Conservation (phyloP, 2,888 invertebrate genomes). For the Eremobia ochroleuca region DNA sequence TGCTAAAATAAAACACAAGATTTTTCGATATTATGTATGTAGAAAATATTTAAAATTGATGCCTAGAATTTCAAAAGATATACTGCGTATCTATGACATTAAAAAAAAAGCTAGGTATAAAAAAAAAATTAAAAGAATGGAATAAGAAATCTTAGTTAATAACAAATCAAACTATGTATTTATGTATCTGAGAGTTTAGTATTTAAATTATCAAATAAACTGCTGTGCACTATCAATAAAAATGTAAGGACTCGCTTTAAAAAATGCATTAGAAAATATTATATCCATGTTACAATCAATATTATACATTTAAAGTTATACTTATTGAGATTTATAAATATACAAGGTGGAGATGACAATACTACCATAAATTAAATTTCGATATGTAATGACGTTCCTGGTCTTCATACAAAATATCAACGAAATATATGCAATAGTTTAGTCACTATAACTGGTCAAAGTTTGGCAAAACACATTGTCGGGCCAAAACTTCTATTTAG, state of each 20-base stretch:
- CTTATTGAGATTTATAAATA: constrained; percentile 11
- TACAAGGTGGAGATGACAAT: not conserved
- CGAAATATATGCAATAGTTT: not conserved
- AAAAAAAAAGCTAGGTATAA: not conserved
- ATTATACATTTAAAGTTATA: constrained; percentile 31
- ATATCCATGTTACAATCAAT: constrained; percentile 37
- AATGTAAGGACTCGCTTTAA: constrained; percentile 41
- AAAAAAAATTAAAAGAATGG: not conserved
- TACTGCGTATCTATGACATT: not conserved
- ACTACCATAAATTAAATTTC: not conserved
- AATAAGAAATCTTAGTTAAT: not conserved
- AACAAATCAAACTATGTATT: constrained; percentile 10
- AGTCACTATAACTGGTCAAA: not conserved
- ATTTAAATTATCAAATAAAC: constrained; percentile 64
- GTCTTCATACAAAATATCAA: not conserved
- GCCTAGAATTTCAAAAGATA: not conserved
- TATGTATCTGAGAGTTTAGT: constrained; percentile 13
- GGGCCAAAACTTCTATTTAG: not conserved
- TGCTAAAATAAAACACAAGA: not conserved
- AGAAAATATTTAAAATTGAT: not conserved
- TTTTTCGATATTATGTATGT: not conserved
- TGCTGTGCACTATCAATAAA: constrained; percentile 89
- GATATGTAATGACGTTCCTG: not conserved
- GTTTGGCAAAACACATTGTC: too few relatives aligned
- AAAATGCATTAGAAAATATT: constrained; percentile 42